phyloP scores from a whole-genome alignment of 2,113 vertebrate species.

The Dipodomys ordii region DNA sequence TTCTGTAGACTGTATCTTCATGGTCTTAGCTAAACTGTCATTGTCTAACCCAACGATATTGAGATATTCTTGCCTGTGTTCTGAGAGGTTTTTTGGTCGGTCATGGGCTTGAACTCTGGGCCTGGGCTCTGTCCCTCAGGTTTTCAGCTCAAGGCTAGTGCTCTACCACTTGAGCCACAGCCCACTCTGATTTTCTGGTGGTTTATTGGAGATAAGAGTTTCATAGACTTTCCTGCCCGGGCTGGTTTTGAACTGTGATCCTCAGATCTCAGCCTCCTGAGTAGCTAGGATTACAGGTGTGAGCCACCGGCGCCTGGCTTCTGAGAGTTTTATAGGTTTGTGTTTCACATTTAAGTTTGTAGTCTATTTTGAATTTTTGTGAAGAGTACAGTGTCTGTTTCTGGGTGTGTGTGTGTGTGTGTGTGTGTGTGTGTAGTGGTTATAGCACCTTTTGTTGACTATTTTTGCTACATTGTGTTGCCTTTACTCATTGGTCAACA shows the following conservation, averaged over 20 bases:
- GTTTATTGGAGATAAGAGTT: no score
- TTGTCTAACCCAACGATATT: background rate
- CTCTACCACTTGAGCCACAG: no score
- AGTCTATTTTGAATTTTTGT: background rate
- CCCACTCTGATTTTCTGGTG: no score
- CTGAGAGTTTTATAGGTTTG: background rate
- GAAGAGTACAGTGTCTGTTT: background rate
- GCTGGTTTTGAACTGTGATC: no score
- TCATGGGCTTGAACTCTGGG: no score
- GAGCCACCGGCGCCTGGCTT: no score
- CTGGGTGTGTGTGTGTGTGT: background rate
- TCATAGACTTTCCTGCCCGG: no score
- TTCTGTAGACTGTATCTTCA: background rate
- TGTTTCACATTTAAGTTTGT: background rate
- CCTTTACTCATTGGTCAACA: background rate
- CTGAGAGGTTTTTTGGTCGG: background rate
- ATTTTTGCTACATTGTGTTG: background rate
- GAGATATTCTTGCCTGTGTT: background rate
- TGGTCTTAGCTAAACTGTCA: background rate
- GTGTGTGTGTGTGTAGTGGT: background rate
- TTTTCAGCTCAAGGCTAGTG: no score
- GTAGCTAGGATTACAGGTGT: no score
- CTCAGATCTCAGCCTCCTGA: no score
- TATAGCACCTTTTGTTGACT: background rate
- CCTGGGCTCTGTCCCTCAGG: no score